A percentile compares a stretch with the other conserved stretches of the same genome.
These are phyloP conservation scores for Drosophila multiciliata DNA, from an alignment of 2,888 invertebrate genomes.

Conservation along the genomic window DNA sequence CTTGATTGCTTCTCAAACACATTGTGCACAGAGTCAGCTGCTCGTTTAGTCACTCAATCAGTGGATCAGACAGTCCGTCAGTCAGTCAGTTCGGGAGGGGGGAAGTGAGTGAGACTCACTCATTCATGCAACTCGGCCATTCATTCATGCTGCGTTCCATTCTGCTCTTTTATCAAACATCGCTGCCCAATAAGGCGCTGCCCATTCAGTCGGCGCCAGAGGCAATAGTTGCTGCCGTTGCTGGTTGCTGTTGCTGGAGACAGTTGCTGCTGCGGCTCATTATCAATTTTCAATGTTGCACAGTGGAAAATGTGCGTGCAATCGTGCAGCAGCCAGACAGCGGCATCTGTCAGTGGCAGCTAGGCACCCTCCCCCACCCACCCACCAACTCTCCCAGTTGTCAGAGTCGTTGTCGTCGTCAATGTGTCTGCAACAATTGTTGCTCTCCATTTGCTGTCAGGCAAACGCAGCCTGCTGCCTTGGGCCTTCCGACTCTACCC, in stretches of 20 bases:
- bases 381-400: constrained; percentile 9
- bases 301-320: constrained; percentile 63
- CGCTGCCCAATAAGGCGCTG: constrained; percentile 61
- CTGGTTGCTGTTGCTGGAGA: constrained; percentile 3
- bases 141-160: constrained; percentile 46
- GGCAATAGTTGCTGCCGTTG: constrained; percentile 5
- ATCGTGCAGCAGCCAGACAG: constrained; percentile 44
- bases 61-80: constrained; percentile 25
- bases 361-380: constrained; percentile 35
- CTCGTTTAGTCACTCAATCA: constrained; percentile 34
- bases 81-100: constrained; percentile 19
- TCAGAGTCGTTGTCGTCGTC: constrained; percentile 55
- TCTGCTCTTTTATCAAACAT: constrained; percentile 51
- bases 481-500: not conserved
- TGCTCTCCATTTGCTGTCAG: constrained; percentile 71
- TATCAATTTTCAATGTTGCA: constrained; percentile 74
- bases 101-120: constrained; percentile 20
- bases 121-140: constrained; percentile 52
- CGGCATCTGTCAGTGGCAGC: constrained; percentile 62
- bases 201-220: constrained; percentile 23
- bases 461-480: constrained; percentile 7
- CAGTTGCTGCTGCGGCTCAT: constrained; percentile 60
- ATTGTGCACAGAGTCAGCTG: constrained; percentile 38
- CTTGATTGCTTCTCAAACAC: constrained; percentile 69
- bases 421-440: constrained; percentile 81